phyloP scores from a whole-genome alignment of 2,888 invertebrate species.

The Trypoxylon attenuatum region DNA sequence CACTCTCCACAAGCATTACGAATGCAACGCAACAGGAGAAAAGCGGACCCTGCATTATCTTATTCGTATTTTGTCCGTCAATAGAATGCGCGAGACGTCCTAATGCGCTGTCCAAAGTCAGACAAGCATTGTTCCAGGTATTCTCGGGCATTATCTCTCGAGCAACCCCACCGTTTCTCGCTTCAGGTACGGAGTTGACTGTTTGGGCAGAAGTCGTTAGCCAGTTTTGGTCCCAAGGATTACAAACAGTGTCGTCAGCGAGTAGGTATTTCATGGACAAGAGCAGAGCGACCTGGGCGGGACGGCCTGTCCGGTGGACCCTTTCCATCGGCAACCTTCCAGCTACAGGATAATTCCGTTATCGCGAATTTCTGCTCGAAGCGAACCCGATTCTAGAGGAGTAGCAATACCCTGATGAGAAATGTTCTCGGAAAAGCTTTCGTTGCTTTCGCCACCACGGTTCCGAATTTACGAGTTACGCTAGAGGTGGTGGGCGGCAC shows the following conservation, averaged over 20 bases:
- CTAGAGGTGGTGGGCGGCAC: too few relatives aligned
- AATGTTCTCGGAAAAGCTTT: too few relatives aligned
- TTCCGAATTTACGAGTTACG: too few relatives aligned
- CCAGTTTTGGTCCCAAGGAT: slow-evolving; percentile 19
- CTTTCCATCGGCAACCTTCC: slow-evolving; percentile 17
- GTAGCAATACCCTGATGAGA: too few relatives aligned
- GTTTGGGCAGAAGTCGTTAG: slow-evolving; percentile 17
- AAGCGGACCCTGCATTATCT: slow-evolving; percentile 10
- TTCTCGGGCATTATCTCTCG: slow-evolving; percentile 8
- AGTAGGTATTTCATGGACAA: slow-evolving; percentile 20
- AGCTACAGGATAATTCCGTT: slow-evolving; percentile 21
- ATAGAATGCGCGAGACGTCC: slow-evolving; percentile 1
- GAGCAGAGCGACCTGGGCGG: not conserved
- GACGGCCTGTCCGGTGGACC: slow-evolving; percentile 13
- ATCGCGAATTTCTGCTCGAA: slow-evolving; percentile 5
- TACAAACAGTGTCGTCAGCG: slow-evolving; percentile 29
- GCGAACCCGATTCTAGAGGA: too few relatives aligned
- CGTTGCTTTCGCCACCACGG: too few relatives aligned
- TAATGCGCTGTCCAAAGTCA: slow-evolving; percentile 3
- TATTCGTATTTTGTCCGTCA: not conserved
- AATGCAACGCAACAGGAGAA: too few relatives aligned
- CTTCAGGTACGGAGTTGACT: slow-evolving; percentile 22
- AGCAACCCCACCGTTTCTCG: slow-evolving; percentile 1
- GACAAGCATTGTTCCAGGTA: slow-evolving; percentile 15
- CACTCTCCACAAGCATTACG: too few relatives aligned